Percentiles rank a stretch among this genome's conserved stretches.
Evolutionary conservation across 2,888 invertebrate genomes (phyloP).

Genomic region (Gryllus longicercus): DNA sequence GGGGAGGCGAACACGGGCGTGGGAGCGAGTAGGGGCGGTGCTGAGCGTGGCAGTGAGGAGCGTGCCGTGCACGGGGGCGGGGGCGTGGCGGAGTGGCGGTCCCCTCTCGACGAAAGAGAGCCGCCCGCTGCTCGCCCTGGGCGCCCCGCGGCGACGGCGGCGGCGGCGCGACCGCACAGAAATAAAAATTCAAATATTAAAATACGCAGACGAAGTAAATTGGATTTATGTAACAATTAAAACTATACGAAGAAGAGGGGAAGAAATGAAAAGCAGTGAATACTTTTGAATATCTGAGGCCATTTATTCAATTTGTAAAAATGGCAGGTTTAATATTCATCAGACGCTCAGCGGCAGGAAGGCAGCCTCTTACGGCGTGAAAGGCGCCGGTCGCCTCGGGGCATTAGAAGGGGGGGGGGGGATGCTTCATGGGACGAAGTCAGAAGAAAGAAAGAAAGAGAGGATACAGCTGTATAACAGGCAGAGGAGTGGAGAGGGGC

Average conservation of each 20-base stretch:
- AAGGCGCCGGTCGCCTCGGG: neutral
- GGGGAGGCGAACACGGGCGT: no score
- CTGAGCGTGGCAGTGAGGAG: no score
- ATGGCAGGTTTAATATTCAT: conserved; percentile 7
- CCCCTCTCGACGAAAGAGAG: neutral
- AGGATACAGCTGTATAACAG: no score
- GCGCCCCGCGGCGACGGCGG: neutral
- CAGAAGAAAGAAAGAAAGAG: no score
- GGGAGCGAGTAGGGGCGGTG: no score
- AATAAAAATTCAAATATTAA: conserved; percentile 17
- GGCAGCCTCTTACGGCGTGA: neutral
- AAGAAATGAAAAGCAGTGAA: neutral
- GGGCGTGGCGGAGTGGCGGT: neutral
- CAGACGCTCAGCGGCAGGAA: neutral
- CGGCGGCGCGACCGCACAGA: neutral
- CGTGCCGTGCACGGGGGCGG: no score
- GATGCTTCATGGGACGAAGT: no score
- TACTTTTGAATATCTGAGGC: conserved; percentile 17
- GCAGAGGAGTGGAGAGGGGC: no score
- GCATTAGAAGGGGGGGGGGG: neutral
- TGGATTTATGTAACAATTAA: conserved; percentile 17
- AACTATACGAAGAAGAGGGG: neutral
- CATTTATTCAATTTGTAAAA: conserved; percentile 17
- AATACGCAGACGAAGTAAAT: neutral
- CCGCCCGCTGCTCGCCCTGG: neutral